Percentiles rank a stretch among this genome's conserved stretches.
Evolutionary conservation across 2,888 invertebrate genomes (phyloP).

Genomic region (Eristalinus sepulchralis): DNA sequence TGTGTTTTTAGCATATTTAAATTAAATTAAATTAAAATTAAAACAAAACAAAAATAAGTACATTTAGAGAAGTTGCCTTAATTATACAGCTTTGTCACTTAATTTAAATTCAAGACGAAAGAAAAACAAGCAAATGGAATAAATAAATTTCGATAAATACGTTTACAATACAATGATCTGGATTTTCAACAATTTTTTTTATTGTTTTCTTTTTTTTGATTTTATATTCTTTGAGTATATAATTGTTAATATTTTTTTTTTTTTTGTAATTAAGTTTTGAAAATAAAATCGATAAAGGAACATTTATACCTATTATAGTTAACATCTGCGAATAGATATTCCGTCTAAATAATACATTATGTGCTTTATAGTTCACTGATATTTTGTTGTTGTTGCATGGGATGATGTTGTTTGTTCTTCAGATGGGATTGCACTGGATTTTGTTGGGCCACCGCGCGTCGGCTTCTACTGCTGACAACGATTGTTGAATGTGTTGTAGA

Average conservation of each 20-base stretch:
- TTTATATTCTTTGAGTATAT: constrained; percentile 13
- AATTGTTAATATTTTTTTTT: constrained; percentile 24
- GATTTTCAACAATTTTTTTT: constrained; percentile 12
- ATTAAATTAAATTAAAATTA: not conserved
- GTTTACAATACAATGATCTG: constrained; percentile 15
- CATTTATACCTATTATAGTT: constrained; percentile 58
- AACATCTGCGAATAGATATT: constrained; percentile 26
- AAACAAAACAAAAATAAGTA: not conserved
- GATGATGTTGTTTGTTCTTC: not conserved
- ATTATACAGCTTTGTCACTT: not conserved
- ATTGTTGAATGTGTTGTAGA: not conserved
- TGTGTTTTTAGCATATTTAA: constrained; percentile 8
- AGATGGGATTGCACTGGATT: constrained; percentile 12
- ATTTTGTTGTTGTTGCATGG: not conserved
- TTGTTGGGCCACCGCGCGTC: not conserved
- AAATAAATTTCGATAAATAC: constrained; percentile 36
- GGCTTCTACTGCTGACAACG: constrained; percentile 22
- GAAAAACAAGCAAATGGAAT: constrained; percentile 20
- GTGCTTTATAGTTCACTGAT: constrained; percentile 18
- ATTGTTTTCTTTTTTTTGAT: constrained; percentile 2
- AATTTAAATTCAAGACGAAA: not conserved
- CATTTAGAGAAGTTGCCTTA: constrained; percentile 11
- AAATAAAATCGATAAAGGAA: constrained; percentile 56
- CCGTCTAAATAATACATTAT: constrained; percentile 29
- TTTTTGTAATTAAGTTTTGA: not conserved